Evolutionary conservation across 37 sponge, comb jelly and placozoan genomes (phyloP), one percentile per base, ranked within the genome.

Genomic region (Crambe crambe): DNA sequence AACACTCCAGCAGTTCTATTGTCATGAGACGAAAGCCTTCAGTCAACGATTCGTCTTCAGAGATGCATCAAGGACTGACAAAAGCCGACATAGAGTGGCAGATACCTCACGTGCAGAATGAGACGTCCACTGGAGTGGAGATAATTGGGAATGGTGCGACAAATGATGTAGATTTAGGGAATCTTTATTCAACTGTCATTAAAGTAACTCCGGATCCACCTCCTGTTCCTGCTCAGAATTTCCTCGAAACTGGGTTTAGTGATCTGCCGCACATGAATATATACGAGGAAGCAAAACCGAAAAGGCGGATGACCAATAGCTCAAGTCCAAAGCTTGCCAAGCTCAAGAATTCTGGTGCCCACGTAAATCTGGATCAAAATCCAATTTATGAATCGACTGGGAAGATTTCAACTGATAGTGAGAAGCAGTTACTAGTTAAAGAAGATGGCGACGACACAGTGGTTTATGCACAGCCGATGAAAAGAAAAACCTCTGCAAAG

Each of bases 11-110:
- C 51, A n/a, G n/a, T n/a, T 47, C 51, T 15, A 47, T 47, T 47
- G 51, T 47, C 6, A 47, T 6, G 10, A 47, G 51, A 47, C 6
- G 51, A 12, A 47, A 68, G 38, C 4, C 22, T 37, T 20, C 40
- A 70, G 71, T 40, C 41, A 39, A n/a, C 26, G 40, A 37, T 2
- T 70, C 41, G 10, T 70, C 71, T 39, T 38, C 42, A 70, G 63
- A 61, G 63, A 23, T 42, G 23, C 25, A 72, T 17, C 36, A 61
- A 26, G 25, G 67, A 26, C 38, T 42, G 23, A 78, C 78, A 10
- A 64, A 44, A 42, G 51, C 26, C 17, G 78, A 78, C 51, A 78
- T 78, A 43, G 67, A 65, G 21, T 78, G 78, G 78, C 66, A 66
- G 47, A 31, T 78, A 3, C 30, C 65, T 42, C 67, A 10, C 5